Evolutionary conservation across 2,113 vertebrate genomes (phyloP), one percentile per base, ranked within the genome.

Genomic region (Corythornis madagascariensis): DNA sequence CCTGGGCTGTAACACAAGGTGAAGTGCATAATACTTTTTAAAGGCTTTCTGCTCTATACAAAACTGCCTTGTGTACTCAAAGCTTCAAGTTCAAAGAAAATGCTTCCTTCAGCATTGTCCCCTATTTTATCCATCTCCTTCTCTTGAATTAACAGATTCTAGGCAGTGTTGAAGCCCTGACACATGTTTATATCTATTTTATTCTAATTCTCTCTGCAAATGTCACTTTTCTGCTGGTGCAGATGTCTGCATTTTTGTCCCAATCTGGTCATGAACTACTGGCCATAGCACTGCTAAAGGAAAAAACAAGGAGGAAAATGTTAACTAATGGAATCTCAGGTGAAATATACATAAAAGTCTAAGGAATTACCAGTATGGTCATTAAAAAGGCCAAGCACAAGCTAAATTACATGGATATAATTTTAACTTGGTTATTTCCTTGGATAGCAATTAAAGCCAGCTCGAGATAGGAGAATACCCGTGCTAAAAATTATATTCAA

Each of bases 401-500:
- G 18, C 10, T 69, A 90, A 83, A 75, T 42, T 29, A 65, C 25
- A 21, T 13, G n/a, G 26, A 13, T 45, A 43, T 60, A 3, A 71
- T 48, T 89, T 86, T 43, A 59, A 64, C 10, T 72, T 16, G 15
- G 47, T 55, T 75, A 60, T 56, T 88, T 89, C 47, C 47, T 78
- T 59, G 38, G 48, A 74, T 31, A 72, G 26, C 11, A 83, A 76
- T 86, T 82, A 89, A 80, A 56, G 13, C 31, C 24, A 79, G 16
- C 8, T 75, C 77, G 50, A 88, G 31, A 66, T 43, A 75, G 20
- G 16, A 93, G 38, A 92, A 92, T 47, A 77, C 9, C 13, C 57
- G 11, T 83, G n/a, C 22, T 76, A 50, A 89, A 83, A 92, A 87
- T 78, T 65, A 70, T 82, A 95, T 80, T 92, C 38, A 87, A 82